These are phyloP conservation scores for Chrysolophus pictus DNA, from an alignment of 2,797 vertebrate genomes.

Conservation along the genomic window DNA sequence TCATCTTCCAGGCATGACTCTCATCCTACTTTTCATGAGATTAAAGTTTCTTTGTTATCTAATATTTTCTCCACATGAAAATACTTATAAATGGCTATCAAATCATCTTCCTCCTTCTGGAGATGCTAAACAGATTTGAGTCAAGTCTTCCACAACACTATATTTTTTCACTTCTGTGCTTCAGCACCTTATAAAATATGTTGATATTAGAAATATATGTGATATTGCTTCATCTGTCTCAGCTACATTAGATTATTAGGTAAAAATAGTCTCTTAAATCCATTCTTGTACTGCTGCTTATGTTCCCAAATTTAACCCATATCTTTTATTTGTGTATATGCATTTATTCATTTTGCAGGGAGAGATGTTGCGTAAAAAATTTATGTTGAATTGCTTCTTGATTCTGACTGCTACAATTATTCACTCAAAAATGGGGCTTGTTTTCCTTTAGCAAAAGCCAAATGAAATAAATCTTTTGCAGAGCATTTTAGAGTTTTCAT, in stretches of 20 bases:
- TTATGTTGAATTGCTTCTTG: not conserved
- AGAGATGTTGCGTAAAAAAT: not conserved
- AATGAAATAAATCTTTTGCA: not conserved
- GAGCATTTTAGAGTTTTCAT: not conserved
- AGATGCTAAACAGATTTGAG: not conserved
- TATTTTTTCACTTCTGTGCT: not conserved
- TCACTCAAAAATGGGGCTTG: not conserved
- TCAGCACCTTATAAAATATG: not conserved
- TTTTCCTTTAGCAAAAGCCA: not conserved
- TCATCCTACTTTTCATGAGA: not conserved
- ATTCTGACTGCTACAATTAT: not conserved
- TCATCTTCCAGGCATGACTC: not conserved
- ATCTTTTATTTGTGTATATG: not conserved
- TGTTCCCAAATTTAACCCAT: rapidly evolving
- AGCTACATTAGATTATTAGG: not conserved
- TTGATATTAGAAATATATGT: not conserved
- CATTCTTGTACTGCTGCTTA: not conserved
- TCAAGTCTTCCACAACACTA: not conserved
- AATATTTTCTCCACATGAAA: slow-evolving; percentile 3
- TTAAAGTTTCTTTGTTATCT: not conserved
- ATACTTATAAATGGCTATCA: not conserved
- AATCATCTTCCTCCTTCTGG: not conserved
- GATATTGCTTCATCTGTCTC: not conserved
- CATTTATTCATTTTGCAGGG: not conserved
- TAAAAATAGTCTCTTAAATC: not conserved